Conservation (phyloP, 2,888 invertebrate species). For the Agapostemon virescens region DNA sequence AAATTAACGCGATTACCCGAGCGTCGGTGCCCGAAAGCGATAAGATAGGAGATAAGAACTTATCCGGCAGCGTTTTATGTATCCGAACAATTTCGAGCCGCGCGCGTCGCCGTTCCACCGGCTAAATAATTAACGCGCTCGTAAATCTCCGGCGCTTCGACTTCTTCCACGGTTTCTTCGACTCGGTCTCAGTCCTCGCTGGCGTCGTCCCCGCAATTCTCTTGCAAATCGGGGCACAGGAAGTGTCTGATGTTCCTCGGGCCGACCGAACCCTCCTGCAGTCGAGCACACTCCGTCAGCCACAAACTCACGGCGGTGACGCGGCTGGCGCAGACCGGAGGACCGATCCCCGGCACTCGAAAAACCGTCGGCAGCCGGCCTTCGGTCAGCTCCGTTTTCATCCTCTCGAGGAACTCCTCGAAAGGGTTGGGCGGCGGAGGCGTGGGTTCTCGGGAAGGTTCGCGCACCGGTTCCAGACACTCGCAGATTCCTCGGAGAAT, state of each 20-base stretch:
- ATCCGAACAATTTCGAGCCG: conserved; percentile 24
- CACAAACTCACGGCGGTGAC: conserved; percentile 72
- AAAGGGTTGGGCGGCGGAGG: conserved; percentile 59
- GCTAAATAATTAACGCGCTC: conserved; percentile 12
- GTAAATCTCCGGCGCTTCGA: neutral
- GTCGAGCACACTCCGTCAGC: conserved; percentile 79
- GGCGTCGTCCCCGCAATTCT: conserved; percentile 72
- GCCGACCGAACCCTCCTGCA: conserved; percentile 85
- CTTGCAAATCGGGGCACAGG: conserved; percentile 84
- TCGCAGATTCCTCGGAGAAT: conserved; percentile 65
- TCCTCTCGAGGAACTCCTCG: conserved; percentile 70
- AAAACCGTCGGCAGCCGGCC: conserved; percentile 55
- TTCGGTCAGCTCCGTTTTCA: conserved; percentile 64
- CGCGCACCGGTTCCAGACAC: conserved; percentile 63
- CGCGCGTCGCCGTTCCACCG: conserved; percentile 28
- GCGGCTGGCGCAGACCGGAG: conserved; percentile 64
- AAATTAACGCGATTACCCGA: neutral
- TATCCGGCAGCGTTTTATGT: neutral
- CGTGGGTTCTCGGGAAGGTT: conserved; percentile 38
- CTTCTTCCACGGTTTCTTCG: neutral
- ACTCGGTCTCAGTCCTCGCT: neutral
- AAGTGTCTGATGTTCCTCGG: conserved; percentile 87
- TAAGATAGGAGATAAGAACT: neutral
- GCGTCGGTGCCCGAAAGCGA: neutral
- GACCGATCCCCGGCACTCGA: conserved; percentile 73